Evolutionary conservation across 2,113 vertebrate species (phyloP), one percentile per base, ranked within the genome.

Genomic region (Larimichthys polyactis): DNA sequence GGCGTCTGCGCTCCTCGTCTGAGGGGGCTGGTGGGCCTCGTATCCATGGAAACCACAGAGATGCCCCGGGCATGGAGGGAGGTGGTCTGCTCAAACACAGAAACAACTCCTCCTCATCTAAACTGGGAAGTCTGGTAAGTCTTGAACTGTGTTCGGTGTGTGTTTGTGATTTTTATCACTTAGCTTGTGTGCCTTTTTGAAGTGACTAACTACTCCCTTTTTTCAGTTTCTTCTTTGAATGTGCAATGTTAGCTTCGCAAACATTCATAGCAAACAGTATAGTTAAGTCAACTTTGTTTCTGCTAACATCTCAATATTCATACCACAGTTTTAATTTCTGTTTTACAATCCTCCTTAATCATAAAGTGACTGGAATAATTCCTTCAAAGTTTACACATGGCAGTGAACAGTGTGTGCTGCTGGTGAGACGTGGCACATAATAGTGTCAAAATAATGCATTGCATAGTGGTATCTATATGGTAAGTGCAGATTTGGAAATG

Each of bases 71-170:
- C 51, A 95, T 96, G 55, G 97, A 98, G 43, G 86, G 91, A 14
- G 95, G 87, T 69, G 94, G 95, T 83, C 93, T 99, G 36, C 91
- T 94, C 57, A 98, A 98, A 78, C 97, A 97, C 87, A 95, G 97
- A 92, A 91, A 97, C 68, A 95, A 96, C 82, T 99, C 98, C 0
- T 98, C 98, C 0, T 98, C 97, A 24, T 99, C 97, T 74, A 99
- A 99, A 95, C 96, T 99, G 92, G 99, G 98, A 90, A 99, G 98
- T 89, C 94, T 99, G 97, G 98, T 99, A 94, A 93, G 97, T 95
- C 16, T 24, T 5, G 27, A 78, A 27, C 52, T 64, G 1, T 60
- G 68, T 68, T 12, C 71, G 20, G 44, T 52, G 9, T 64, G 32
- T 52, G n/a, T 57, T 14, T 52, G 40, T 16, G 40, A 12, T 27